Evolutionary conservation across 2,888 invertebrate genomes (phyloP).

Genomic region (Diloba caeruleocephala): DNA sequence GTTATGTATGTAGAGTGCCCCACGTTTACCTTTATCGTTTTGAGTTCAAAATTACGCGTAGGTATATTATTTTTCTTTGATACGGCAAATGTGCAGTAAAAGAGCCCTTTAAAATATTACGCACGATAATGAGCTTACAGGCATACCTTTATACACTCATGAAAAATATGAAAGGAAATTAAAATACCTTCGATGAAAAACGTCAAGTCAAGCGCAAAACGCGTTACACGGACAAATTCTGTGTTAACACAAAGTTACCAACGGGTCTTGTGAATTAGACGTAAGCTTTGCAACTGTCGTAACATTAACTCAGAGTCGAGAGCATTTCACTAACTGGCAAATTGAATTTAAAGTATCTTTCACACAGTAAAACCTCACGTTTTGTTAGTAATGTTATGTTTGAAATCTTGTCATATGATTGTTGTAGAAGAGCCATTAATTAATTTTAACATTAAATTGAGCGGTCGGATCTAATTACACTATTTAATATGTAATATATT

Average conservation of each 20-base stretch:
- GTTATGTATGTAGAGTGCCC: no score
- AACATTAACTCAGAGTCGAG: conserved; percentile 39
- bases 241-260: conserved; percentile 25
- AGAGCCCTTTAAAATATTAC: conserved; percentile 21
- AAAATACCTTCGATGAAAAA: conserved; percentile 26
- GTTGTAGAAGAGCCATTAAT: no score
- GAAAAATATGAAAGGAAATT: conserved; percentile 17
- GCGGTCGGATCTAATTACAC: no score
- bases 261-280: conserved; percentile 30
- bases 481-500: no score
- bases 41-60: conserved; percentile 1
- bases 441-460: no score
- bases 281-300: conserved; percentile 41
- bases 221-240: conserved; percentile 30
- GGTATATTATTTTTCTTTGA: not conserved
- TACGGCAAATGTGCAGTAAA: conserved; percentile 3
- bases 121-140: conserved; percentile 10
- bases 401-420: no score
- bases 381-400: conserved; percentile 3
- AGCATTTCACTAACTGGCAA: conserved; percentile 19
- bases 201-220: conserved; percentile 11
- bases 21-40: conserved; percentile 3
- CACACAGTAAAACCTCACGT: not conserved
- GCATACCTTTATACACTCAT: conserved; percentile 18
- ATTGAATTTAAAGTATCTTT: conserved; percentile 36